These are phyloP conservation scores for Hydriomena furcata DNA, from an alignment of 2,888 invertebrate species.

Conservation along the genomic window DNA sequence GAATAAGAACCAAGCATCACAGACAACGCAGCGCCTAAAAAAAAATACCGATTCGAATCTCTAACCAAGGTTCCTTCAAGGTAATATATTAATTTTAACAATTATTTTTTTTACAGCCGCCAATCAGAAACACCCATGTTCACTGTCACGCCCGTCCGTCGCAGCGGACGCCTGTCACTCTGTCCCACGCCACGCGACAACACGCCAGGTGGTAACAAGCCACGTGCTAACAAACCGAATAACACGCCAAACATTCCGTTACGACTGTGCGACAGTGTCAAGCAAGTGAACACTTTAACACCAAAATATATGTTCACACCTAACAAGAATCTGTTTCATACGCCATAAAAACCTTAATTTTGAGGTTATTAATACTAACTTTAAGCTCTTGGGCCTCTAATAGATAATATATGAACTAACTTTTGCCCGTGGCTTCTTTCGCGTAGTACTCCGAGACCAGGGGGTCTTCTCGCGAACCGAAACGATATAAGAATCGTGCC, in stretches of 20 bases:
- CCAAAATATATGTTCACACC: slow-evolving; percentile 48
- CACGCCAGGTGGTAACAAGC: slow-evolving; percentile 46
- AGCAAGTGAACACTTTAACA: slow-evolving; percentile 28
- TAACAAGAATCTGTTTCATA: slow-evolving; percentile 46
- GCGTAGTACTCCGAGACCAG: too few relatives aligned
- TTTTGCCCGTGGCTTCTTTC: too few relatives aligned
- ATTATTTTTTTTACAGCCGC: slow-evolving; percentile 41
- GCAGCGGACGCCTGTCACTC: slow-evolving; percentile 62
- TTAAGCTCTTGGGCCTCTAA: too few relatives aligned
- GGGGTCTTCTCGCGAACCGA: too few relatives aligned
- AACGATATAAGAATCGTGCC: too few relatives aligned
- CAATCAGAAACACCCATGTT: slow-evolving; percentile 47
- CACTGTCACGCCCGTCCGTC: slow-evolving; percentile 77
- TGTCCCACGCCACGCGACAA: slow-evolving; percentile 36
- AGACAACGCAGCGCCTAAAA: too few relatives aligned
- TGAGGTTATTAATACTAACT: too few relatives aligned
- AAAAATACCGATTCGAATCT: too few relatives aligned
- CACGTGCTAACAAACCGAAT: slow-evolving; percentile 23
- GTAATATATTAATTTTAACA: neutral
- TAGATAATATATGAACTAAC: too few relatives aligned
- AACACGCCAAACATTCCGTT: slow-evolving; percentile 39
- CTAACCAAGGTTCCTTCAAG: too few relatives aligned
- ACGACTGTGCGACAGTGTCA: slow-evolving; percentile 10
- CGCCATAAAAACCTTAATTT: slow-evolving; percentile 47
- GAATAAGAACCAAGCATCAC: too few relatives aligned